Conservation (phyloP, 2,113 vertebrate genomes). For the Megaceryle maxima region DNA sequence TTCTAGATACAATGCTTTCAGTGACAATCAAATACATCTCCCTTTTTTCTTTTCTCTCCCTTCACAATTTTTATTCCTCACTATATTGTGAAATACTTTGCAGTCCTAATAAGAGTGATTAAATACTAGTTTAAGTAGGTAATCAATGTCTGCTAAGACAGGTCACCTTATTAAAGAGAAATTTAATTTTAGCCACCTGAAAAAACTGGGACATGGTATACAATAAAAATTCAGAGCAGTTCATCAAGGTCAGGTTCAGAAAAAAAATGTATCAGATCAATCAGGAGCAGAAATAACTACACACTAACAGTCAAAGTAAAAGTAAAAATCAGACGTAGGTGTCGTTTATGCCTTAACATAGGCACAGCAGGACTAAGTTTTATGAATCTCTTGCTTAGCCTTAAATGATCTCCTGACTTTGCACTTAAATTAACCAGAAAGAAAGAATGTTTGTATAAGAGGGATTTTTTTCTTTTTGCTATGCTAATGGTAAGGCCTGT, state of each 20-base stretch:
- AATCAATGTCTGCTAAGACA: slow-evolving; percentile 51
- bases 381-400: not conserved
- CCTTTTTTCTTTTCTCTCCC: not conserved
- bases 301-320: not conserved
- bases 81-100: slow-evolving; percentile 6
- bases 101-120: slow-evolving; percentile 22
- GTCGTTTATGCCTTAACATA: not conserved
- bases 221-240: not conserved
- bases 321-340: not conserved
- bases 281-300: not conserved
- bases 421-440: slow-evolving; percentile 5
- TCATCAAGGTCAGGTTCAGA: not conserved
- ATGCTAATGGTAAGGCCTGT: not conserved
- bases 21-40: not conserved
- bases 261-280: not conserved
- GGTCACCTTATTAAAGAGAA: slow-evolving; percentile 52
- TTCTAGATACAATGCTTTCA: not conserved
- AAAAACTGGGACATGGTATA: not conserved
- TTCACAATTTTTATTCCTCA: not conserved
- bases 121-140: slow-evolving; percentile 52
- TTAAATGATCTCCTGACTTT: not conserved
- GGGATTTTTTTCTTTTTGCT: not conserved
- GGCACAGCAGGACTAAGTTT: not conserved
- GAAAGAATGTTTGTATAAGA: not conserved
- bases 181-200: slow-evolving; percentile 30